Evolutionary conservation across 2,888 invertebrate genomes (phyloP).

Genomic region (Eristalinus aeneus): DNA sequence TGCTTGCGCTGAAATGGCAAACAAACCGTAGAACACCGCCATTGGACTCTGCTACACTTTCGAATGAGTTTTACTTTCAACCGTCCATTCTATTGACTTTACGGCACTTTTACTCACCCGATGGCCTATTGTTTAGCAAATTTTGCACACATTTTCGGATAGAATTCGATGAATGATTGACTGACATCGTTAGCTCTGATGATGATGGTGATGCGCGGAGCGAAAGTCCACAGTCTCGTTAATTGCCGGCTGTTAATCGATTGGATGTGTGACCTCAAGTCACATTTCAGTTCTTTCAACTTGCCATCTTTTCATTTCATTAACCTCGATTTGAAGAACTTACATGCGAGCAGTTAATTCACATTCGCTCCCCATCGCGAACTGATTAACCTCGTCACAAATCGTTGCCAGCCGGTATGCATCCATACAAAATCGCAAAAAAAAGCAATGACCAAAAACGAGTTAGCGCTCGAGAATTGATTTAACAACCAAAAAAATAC

Average conservation of each 20-base stretch:
- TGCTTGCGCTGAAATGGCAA: slow-evolving; percentile 7
- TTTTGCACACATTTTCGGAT: background rate
- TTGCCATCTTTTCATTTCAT: background rate
- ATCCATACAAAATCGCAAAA: background rate
- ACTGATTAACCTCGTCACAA: slow-evolving; percentile 10
- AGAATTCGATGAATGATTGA: background rate
- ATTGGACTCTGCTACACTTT: background rate
- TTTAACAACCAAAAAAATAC: slow-evolving; percentile 7
- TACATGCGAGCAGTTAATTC: background rate
- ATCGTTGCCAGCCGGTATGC: background rate
- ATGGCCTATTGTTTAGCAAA: slow-evolving; percentile 1
- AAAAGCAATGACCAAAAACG: background rate
- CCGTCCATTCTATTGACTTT: background rate
- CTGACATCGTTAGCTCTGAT: background rate
- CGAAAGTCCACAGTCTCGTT: too few relatives aligned
- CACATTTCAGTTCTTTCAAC: background rate
- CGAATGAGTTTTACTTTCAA: slow-evolving; percentile 32
- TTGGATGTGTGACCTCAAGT: too few relatives aligned
- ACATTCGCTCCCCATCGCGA: slow-evolving; percentile 1
- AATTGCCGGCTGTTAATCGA: too few relatives aligned
- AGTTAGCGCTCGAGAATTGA: slow-evolving; percentile 12
- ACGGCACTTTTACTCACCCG: slow-evolving; percentile 34
- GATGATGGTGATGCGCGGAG: too few relatives aligned
- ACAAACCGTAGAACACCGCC: background rate
- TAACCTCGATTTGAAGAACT: background rate